Evolutionary conservation across 1,140 invertebrate species (phyloP).

Genomic region (Helicoverpa zea): DNA sequence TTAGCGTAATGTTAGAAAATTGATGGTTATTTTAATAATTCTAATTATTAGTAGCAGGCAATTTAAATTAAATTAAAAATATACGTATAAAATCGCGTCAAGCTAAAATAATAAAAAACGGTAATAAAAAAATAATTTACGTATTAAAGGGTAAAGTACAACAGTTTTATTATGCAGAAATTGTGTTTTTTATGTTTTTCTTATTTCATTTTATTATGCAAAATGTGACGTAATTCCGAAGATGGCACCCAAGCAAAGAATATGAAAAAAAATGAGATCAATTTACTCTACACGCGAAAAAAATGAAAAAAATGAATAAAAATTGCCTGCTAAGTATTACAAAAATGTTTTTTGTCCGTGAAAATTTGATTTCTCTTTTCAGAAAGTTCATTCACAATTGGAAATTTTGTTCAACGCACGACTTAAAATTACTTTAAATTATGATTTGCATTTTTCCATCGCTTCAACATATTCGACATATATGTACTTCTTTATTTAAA

Average conservation of each 20-base stretch:
- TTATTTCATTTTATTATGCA: slow-evolving; percentile 70
- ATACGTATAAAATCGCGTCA: slow-evolving; percentile 59
- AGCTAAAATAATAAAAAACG: slow-evolving; percentile 55
- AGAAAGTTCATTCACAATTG: slow-evolving; percentile 59
- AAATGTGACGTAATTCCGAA: slow-evolving; percentile 64
- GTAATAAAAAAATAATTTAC: slow-evolving; percentile 51
- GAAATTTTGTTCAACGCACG: slow-evolving; percentile 77
- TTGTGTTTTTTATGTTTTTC: slow-evolving; percentile 49
- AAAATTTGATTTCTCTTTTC: slow-evolving; percentile 24
- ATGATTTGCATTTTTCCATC: slow-evolving; percentile 48
- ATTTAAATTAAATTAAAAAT: slow-evolving; percentile 72
- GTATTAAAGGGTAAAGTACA: slow-evolving; percentile 50
- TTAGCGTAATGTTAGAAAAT: slow-evolving; percentile 84
- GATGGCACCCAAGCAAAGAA: slow-evolving; percentile 78
- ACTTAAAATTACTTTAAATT: slow-evolving; percentile 42
- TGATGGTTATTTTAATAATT: slow-evolving; percentile 76
- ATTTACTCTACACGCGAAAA: slow-evolving; percentile 61
- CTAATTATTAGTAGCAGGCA: slow-evolving; percentile 81
- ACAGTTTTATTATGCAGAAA: slow-evolving; percentile 55
- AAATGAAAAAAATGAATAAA: slow-evolving; percentile 61
- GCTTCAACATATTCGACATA: slow-evolving; percentile 32
- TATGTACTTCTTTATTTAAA: slow-evolving; percentile 57
- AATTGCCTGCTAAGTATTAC: slow-evolving; percentile 82
- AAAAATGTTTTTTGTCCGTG: slow-evolving; percentile 65
- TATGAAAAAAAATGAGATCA: slow-evolving; percentile 81